phyloP scores from a whole-genome alignment of 2,113 vertebrate species.

The Oxyruncus cristatus region DNA sequence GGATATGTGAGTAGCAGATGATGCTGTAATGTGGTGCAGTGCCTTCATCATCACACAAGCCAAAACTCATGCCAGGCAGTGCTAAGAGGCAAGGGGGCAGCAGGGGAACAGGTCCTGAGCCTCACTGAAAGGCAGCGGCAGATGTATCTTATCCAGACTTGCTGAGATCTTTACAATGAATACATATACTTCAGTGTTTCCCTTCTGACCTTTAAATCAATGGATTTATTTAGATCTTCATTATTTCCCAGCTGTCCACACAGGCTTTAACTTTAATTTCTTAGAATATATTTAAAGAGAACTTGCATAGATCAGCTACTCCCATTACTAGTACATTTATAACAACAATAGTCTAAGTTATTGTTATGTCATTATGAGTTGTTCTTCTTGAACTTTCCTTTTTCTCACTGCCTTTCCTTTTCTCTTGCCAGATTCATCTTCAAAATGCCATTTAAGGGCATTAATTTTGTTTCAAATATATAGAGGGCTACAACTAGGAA shows the following conservation, averaged over 20 bases:
- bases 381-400: neutral
- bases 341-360: neutral
- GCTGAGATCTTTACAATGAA: neutral
- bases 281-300: neutral
- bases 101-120: neutral
- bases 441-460: neutral
- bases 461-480: neutral
- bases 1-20: neutral
- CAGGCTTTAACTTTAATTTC: neutral
- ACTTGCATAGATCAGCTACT: neutral
- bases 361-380: neutral
- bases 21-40: neutral
- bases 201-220: neutral
- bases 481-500: neutral
- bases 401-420: neutral
- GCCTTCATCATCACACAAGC: neutral
- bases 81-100: neutral
- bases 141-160: neutral
- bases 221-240: neutral
- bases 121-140: neutral
- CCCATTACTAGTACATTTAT: neutral
- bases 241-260: neutral
- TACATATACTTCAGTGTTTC: neutral
- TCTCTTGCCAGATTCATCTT: neutral
- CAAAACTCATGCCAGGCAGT: neutral